Conservation (phyloP, 2,113 vertebrate species). For the Callipepla squamata region DNA sequence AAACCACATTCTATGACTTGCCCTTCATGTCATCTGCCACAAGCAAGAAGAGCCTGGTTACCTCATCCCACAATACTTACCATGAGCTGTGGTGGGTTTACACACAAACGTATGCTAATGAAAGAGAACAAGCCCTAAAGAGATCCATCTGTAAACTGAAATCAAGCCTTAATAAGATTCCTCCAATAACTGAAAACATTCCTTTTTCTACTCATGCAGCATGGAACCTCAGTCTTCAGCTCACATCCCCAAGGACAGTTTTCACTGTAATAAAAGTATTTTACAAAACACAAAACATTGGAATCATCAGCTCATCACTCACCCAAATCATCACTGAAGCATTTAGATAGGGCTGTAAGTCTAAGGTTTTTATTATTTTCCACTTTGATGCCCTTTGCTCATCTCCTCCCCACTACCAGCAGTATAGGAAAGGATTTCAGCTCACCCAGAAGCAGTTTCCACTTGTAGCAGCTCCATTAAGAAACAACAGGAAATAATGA, state of each 20-base stretch:
- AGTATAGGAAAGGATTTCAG: not conserved
- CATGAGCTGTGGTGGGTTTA: not conserved
- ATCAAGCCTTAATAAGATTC: not conserved
- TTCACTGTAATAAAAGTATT: not conserved
- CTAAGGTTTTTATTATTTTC: fast-evolving
- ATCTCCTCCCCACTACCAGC: not conserved
- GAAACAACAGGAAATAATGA: not conserved
- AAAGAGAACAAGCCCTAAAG: not conserved
- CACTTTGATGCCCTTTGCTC: not conserved
- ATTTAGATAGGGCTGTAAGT: not conserved
- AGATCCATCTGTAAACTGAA: not conserved
- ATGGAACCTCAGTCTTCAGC: not conserved
- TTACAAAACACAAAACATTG: not conserved
- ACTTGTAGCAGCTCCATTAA: not conserved
- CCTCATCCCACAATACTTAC: not conserved
- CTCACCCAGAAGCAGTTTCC: not conserved
- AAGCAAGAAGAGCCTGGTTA: not conserved
- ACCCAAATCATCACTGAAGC: not conserved
- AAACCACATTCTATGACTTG: not conserved
- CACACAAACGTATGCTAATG: not conserved
- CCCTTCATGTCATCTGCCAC: not conserved
- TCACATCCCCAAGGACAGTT: not conserved
- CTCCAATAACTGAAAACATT: not conserved
- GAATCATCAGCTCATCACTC: not conserved
- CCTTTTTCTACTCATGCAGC: not conserved